These are phyloP conservation scores for Bubo bubo DNA, from an alignment of 2,113 vertebrate species.

Conservation along the genomic window DNA sequence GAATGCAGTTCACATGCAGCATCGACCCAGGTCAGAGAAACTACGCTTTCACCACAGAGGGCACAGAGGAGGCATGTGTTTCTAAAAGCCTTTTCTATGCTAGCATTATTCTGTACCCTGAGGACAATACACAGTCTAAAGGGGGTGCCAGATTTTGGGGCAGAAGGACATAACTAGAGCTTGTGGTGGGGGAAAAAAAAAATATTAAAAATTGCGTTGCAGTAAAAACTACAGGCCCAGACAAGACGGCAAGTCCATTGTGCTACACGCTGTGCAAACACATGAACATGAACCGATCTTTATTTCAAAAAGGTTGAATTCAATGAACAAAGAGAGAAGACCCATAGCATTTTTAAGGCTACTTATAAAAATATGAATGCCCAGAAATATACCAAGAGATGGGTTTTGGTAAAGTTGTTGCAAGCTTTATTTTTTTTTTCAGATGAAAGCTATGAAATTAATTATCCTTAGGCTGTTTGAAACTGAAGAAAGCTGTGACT, in stretches of 20 bases:
- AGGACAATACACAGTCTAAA: neutral
- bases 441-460: neutral
- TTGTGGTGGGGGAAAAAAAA: neutral
- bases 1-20: conserved; percentile 11
- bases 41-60: neutral
- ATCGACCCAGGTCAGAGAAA: neutral
- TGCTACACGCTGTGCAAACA: neutral
- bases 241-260: neutral
- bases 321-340: neutral
- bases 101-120: neutral
- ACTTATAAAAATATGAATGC: neutral
- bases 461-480: neutral
- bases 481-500: neutral
- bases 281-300: neutral
- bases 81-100: neutral
- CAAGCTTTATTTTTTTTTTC: neutral
- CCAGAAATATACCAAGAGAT: neutral
- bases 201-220: neutral
- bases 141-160: neutral
- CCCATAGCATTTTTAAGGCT: neutral
- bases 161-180: neutral
- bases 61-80: neutral
- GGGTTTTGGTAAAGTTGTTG: neutral
- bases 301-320: neutral
- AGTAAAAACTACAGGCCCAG: neutral